Base-by-base conservation (phyloP, 2,113 vertebrate species). In the Pyxicephalus adspersus region DNA sequence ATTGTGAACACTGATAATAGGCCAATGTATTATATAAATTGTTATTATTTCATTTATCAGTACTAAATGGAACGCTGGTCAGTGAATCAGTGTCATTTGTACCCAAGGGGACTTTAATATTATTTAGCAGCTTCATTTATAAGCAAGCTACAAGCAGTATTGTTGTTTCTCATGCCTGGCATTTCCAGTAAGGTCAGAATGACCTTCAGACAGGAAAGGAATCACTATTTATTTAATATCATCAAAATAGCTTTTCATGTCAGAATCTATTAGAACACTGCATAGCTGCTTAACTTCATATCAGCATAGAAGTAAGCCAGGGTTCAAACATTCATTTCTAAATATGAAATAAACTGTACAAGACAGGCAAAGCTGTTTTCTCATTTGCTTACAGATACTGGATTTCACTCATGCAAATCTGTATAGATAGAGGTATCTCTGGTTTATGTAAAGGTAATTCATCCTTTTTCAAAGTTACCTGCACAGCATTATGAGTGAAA, bases 201-300 rank as follows among this genome's bases (percentile, higher is more conserved):
- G 79, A 81, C 79, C 61, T 81, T 81, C 79, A 81, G 70, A 74
- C 79, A 74, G 60, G 60, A 64, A 74, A 55, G 51, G 60, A 74
- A 81, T 81, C 79, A 74, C 79, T 81, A 65, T 81, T 81, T 81
- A 81, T 81, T 57, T 81, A 81, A 74, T 74, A 55, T 81, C 70
- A 54, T 65, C 68, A 63, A 55, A 74, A 57, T 66, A 81, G 70
- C 61, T 81, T 74, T 81, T 81, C 70, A 74, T 81, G 79, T 81
- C 79, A 81, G 20, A 81, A 81, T 74, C 70, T 81, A 66, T 81
- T 74, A 74, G 15, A 74, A 64, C 38, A 64, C 19, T 20, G 26
- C 58, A 64, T 52, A 73, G 68, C 73, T 66, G 20, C 57, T 23
- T 80, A 73, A 65, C 45, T 60, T 73, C 68, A 57, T 73, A 73